Evolutionary conservation across 92 coral and sea anemone genomes (phyloP).

Genomic region (Epizoanthus stellaris): DNA sequence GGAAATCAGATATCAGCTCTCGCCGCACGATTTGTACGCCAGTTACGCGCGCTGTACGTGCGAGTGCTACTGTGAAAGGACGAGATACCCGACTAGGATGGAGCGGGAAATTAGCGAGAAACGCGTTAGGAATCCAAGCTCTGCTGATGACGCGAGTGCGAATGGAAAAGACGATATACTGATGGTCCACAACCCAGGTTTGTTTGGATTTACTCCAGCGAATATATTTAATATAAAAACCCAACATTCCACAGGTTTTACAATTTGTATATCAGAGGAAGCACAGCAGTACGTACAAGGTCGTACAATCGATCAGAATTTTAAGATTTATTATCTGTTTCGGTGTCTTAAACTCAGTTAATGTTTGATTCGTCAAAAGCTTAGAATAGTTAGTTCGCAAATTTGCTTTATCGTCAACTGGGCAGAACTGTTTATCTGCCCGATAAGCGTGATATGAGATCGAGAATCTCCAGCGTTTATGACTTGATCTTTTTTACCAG

Average conservation of each 20-base stretch:
- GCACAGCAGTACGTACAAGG: too few species aligned
- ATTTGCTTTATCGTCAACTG: too few species aligned
- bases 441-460: not conserved
- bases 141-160: not conserved
- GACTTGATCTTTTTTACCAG: not conserved
- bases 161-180: conserved; percentile 9
- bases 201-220: not conserved
- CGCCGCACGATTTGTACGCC: conserved; percentile 19
- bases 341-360: too few species aligned
- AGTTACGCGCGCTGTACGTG: conserved; percentile 23
- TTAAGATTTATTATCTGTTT: too few species aligned
- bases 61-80: conserved; percentile 30
- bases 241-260: not conserved
- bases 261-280: not conserved
- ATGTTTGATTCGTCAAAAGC: not conserved
- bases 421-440: not conserved
- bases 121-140: not conserved
- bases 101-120: conserved; percentile 20
- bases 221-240: not conserved
- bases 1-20: conserved; percentile 16
- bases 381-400: too few species aligned
- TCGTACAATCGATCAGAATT: too few species aligned
- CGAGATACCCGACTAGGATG: not conserved
- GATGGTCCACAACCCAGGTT: conserved; percentile 33
- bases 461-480: not conserved